Evolutionary conservation across 2,888 invertebrate genomes (phyloP), one percentile per base, ranked within the genome.

Genomic region (Azorinus chamasolen): DNA sequence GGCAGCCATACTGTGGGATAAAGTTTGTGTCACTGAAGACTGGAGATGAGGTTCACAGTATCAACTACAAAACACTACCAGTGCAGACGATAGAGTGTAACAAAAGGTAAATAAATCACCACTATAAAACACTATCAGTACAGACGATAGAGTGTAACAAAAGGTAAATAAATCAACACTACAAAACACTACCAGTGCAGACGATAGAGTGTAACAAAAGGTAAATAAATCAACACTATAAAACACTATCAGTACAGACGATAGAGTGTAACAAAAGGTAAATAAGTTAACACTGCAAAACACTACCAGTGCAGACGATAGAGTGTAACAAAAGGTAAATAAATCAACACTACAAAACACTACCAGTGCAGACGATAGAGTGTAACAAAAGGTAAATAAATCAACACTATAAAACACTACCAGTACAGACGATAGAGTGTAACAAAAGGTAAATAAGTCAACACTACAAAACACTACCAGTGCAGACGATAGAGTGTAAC

Each of bases 331-430:
- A 96, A 87, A 95, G 92, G 93, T 93, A 32, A 5, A 37, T 55
- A n/a, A n/a, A n/a, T n/a, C n/a, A n/a, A n/a, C n/a, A 97, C 93
- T 98, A 98, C 94, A 97, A 97, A 94, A 97, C 96, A 93, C 83
- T 91, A 41, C 96, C 96, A 0, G 96, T 98, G 61, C 94, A 96
- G 88, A 97, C 97, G 91, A 96, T 98, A 74, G 93, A 96, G 83
- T 97, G 97, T n/a, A 98, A 98, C 94, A 96, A 96, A 87, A 95
- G 92, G 93, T 93, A 25, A 1, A 45, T 54, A n/a, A n/a, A n/a
- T n/a, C n/a, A n/a, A n/a, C n/a, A 97, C 93, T 98, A 98, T 94
- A 97, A 97, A 94, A 97, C 96, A 93, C 83, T 91, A 41, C 96
- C 96, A 0, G 96, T 98, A 61, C 94, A 96, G 88, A 97, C 97